Conservation (phyloP, 2,113 vertebrate species). For the Aythya baeri region DNA sequence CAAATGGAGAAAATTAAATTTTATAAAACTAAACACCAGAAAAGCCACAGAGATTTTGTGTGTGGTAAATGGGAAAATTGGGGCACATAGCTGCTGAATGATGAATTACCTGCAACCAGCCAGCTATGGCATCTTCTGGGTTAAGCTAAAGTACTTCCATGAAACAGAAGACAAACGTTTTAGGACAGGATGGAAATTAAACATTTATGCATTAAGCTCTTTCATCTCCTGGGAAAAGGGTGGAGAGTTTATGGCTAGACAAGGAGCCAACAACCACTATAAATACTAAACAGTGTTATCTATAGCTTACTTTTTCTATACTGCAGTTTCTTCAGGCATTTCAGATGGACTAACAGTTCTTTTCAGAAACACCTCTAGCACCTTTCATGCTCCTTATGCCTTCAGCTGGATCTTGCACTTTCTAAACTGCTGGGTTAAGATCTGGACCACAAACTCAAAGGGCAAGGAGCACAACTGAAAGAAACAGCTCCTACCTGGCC, state of each 20-base stretch:
- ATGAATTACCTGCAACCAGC: background rate
- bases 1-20: background rate
- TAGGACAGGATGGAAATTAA: background rate
- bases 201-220: background rate
- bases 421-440: background rate
- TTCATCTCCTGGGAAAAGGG: background rate
- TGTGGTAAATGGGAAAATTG: background rate
- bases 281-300: background rate
- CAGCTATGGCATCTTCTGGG: background rate
- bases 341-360: background rate
- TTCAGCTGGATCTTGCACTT: background rate
- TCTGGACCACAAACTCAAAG: background rate
- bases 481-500: background rate
- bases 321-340: background rate
- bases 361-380: background rate
- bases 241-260: background rate
- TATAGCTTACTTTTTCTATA: background rate
- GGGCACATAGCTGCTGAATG: background rate
- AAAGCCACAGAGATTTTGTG: background rate
- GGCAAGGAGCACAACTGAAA: background rate
- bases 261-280: background rate
- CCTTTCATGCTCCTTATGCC: background rate
- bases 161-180: background rate
- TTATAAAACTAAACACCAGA: background rate
- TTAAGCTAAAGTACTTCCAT: background rate